phyloP scores from a whole-genome alignment of 2,113 vertebrate species.

The Nesogale talazaci region DNA sequence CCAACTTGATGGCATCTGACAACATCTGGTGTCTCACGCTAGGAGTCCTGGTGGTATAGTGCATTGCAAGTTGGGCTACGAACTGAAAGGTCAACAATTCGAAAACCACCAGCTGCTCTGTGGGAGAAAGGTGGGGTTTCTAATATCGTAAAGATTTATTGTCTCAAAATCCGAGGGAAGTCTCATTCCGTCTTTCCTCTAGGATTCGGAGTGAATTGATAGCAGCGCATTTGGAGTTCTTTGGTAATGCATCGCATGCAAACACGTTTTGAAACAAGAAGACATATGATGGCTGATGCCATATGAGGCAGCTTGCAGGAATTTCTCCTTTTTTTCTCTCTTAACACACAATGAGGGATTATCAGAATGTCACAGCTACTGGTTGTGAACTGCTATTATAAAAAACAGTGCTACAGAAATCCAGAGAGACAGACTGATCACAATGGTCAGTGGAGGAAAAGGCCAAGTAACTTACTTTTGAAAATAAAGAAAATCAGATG shows the following conservation, averaged over 20 bases:
- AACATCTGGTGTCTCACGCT: too few relatives aligned
- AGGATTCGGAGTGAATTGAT: too few relatives aligned
- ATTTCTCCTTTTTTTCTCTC: neutral
- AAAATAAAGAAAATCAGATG: neutral
- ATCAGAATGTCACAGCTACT: neutral
- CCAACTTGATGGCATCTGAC: too few relatives aligned
- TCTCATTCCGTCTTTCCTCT: too few relatives aligned
- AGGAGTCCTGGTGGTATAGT: too few relatives aligned
- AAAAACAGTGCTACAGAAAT: neutral
- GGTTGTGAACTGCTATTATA: neutral
- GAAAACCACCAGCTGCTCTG: too few relatives aligned
- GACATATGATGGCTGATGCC: neutral
- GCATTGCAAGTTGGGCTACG: too few relatives aligned
- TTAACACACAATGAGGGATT: neutral
- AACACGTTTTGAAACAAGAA: neutral
- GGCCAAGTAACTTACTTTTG: neutral
- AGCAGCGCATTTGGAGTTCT: too few relatives aligned
- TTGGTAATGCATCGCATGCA: neutral
- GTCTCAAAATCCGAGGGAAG: too few relatives aligned
- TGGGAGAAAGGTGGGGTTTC: too few relatives aligned
- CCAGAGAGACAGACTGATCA: neutral
- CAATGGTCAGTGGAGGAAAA: neutral
- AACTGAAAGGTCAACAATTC: too few relatives aligned
- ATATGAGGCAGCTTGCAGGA: neutral
- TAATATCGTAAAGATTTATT: too few relatives aligned